Evolutionary conservation across 1,140 invertebrate genomes (phyloP), one percentile per base, ranked within the genome.

Genomic region (Scaptomyza graminum): DNA sequence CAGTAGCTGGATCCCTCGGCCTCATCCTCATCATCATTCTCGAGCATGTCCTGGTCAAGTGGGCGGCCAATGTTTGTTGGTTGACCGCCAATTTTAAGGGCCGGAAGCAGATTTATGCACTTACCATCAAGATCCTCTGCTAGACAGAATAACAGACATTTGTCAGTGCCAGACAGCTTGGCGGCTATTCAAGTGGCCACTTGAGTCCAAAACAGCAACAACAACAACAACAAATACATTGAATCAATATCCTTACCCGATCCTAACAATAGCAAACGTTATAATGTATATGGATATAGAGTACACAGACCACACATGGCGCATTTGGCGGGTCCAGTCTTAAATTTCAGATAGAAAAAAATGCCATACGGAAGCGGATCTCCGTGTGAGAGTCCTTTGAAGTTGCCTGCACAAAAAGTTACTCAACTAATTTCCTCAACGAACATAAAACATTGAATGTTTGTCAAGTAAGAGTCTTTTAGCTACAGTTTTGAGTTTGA

Each of bases 151-250:
- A 34, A 28, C 15, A 22, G 34, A 67, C 67, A 74, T 68, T 76
- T 68, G 74, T 64, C 63, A 37, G 72, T 34, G 41, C 37, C 75
- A 88, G 83, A 88, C 83, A 72, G 72, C 49, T 76, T 85, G 85
- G 81, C 87, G 76, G 81, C 69, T 34, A 28, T 5, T 88, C 76
- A 85, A 88, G 83, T 84, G 81, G 69, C 69, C 82, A 87, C 77
- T 85, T 81, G 51, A 78, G 11, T 22, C 2, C 18, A 22, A 22
- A 2, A 22, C 2, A 22, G 18, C 18, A 22, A 22, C 0, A 22
- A 11, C 34, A 37, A 11, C 68, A 52, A 80, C 47, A 80, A 80
- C 77, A 80, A 80, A 80, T 72, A 79, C 43, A 44, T 16, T 25
- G 43, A 18, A n/a, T 28, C 64, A 16, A 12, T 18, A 22, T 22